These are phyloP conservation scores for Desmodus rotundus DNA, from an alignment of 2,113 vertebrate species.

Conservation along the genomic window DNA sequence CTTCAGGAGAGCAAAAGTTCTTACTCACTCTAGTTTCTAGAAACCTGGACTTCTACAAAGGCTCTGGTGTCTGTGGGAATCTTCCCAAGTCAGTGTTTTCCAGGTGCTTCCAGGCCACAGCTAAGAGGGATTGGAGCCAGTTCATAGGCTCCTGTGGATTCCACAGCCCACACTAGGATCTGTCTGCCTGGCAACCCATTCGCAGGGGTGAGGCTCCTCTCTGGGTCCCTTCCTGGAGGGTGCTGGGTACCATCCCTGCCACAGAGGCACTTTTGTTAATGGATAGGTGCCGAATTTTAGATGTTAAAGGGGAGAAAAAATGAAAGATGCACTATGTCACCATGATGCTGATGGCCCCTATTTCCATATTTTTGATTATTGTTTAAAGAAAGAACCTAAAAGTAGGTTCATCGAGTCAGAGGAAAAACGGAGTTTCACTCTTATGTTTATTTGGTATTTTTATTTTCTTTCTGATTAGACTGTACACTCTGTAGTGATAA, in stretches of 20 bases:
- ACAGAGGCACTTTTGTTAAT: background rate
- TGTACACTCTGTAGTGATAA: background rate
- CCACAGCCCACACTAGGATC: background rate
- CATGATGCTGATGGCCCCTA: background rate
- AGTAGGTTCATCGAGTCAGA: background rate
- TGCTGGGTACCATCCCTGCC: background rate
- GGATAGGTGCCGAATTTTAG: background rate
- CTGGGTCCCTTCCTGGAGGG: background rate
- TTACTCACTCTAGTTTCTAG: background rate
- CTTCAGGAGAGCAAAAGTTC: background rate
- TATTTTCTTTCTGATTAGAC: background rate
- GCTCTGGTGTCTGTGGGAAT: background rate
- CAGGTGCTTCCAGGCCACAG: background rate
- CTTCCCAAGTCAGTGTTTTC: background rate
- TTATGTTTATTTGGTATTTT: background rate
- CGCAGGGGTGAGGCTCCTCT: background rate
- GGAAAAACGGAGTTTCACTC: background rate
- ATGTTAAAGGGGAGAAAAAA: background rate
- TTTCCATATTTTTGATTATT: background rate
- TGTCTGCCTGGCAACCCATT: background rate
- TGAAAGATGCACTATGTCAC: background rate
- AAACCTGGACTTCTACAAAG: background rate
- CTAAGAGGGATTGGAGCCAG: background rate
- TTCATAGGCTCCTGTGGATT: background rate
- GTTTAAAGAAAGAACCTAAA: background rate